Base-by-base conservation (phyloP, 2,888 invertebrate genomes). In the Furcula furcula region DNA sequence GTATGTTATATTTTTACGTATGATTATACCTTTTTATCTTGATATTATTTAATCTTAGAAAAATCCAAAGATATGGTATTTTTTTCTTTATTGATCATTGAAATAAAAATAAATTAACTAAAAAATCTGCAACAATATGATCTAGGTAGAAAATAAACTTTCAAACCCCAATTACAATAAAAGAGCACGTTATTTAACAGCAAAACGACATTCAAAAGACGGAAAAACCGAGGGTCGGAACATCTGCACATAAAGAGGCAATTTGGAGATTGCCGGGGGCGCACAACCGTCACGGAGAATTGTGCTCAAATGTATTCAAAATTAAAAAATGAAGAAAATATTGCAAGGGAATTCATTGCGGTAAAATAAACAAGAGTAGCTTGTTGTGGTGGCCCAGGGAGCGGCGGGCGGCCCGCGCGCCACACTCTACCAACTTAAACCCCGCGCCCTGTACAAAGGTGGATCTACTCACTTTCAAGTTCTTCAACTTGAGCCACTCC, bases 191-290 rank as follows among this genome's bases (percentile, higher is more conserved):
- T 88, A 86, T 86, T 86, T 86, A 86, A 80, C 86, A 79, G 84
- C 80, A 82, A 84, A 87, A 83, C 80, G 87, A 87, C 87, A 87
- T 86, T 87, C 83, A 86, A 87, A 85, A 86, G 86, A 86, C 79
- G 83, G 83, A 82, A 87, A 83, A 84, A 78, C 81, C 82, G 85
- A 81, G 86, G 85, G 84, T 83, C 73, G 87, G 81, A 83, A 84
- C 86, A 85, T 88, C 87, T 86, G 86, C 82, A 85, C 86, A 87
- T 86, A 88, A 88, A 88, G 86, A 87, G 87, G 87, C 87, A 88
- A 88, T 88, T 88, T 88, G 86, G 78, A 86, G 80, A 88, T 88
- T 88, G 87, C 87, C 86, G 79, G 79, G 82, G 87, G 86, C 86
- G 82, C 66, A 73, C 82, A 69, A 72, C 86, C 75, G 75, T 76